A percentile compares a stretch with the other conserved stretches of the same genome.
These are phyloP conservation scores for Tylochromis polylepis DNA, from an alignment of 2,113 vertebrate species.

Conservation along the genomic window DNA sequence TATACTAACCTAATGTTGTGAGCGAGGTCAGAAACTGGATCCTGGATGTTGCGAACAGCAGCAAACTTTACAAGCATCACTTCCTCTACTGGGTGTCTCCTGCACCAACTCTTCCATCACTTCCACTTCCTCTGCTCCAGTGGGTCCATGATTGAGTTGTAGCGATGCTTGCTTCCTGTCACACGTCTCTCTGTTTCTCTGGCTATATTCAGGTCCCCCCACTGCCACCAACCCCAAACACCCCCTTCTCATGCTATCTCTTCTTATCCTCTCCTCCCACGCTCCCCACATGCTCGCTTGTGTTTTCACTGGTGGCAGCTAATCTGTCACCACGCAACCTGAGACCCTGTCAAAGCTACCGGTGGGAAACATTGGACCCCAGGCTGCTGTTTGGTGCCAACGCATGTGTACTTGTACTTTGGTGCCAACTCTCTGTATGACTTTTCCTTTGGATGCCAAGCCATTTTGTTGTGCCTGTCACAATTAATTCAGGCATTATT, in stretches of 20 bases:
- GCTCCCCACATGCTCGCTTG: background rate
- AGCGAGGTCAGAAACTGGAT: background rate
- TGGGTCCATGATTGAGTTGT: background rate
- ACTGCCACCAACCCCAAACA: background rate
- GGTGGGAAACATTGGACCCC: conserved; percentile 10
- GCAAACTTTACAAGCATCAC: background rate
- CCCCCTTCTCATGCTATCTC: background rate
- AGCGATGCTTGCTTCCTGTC: background rate
- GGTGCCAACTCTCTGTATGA: conserved; percentile 37
- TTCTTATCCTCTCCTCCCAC: conserved; percentile 4
- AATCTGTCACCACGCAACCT: conserved; percentile 17
- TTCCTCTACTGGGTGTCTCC: background rate
- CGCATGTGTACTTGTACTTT: conserved; percentile 10
- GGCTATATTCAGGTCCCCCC: background rate
- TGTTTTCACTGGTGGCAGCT: conserved; percentile 7
- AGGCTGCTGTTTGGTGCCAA: conserved; percentile 23
- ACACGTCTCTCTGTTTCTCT: background rate
- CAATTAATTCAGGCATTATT: conserved; percentile 32
- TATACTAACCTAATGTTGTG: background rate
- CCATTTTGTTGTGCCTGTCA: conserved; percentile 21
- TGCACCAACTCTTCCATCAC: background rate
- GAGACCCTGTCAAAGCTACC: conserved; percentile 26
- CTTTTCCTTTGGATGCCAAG: conserved; percentile 29
- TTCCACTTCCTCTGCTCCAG: background rate
- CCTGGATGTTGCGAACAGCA: background rate